Base-by-base conservation (phyloP, 1,140 invertebrate genomes). In the Drosophila murphyi region DNA sequence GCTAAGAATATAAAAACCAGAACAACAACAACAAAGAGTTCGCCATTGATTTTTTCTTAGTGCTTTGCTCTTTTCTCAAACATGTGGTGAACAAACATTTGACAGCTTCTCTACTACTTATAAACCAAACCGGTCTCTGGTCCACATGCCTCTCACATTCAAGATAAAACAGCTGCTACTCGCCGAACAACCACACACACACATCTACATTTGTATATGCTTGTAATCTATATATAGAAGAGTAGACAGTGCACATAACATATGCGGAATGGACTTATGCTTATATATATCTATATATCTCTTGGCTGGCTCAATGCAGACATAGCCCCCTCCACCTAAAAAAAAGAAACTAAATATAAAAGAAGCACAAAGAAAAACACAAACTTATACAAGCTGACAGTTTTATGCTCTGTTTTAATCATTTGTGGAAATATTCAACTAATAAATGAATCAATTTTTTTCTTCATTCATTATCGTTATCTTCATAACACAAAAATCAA, bases 101-200 rank as follows among this genome's bases (percentile, higher is more conserved):
- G 56, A 50, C 64, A 73, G 71, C 55, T 20, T 20, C 39, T n/a
- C 39, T 61, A 52, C 59, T 20, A 62, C 39, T 45, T 45, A 64
- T 20, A 20, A 20, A 64, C 67, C 32, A 59, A 75, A 75, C 72
- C 67, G 72, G 72, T 75, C 62, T 20, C 0, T 20, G 20, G 20
- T 20, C 41, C 8, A 37, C 51, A 41, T 62, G 48, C 45, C 67
- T 29, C 62, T 67, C 39, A 64, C 63, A 56, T 60, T 47, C 5
- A 59, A 47, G 61, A 74, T n/a, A 65, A 80, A 87, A 88, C 83
- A 87, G 80, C 83, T 87, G 85, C 83, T 87, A 80, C 83, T 87
- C 10, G 43, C 55, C 72, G 7, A 41, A 60, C 35, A n/a, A 32
- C 10, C 50, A 54, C 37, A 48, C 34, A 57, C 39, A 57, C 37